These are phyloP conservation scores for Pogona vitticeps DNA, from an alignment of 2,113 vertebrate genomes.

Conservation along the genomic window DNA sequence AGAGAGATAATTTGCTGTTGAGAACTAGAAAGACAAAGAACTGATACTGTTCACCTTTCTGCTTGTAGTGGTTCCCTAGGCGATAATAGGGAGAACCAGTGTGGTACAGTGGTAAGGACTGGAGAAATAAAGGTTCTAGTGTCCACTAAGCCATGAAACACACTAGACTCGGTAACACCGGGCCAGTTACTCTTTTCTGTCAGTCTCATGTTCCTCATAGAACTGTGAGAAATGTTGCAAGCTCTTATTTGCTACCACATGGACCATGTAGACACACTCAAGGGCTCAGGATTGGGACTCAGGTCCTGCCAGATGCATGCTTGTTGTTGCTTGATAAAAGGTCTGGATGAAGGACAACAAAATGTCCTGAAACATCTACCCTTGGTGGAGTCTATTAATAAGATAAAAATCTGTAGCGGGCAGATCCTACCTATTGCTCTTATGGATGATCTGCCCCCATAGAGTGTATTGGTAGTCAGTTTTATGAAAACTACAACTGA, in stretches of 20 bases:
- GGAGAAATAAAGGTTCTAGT: too few relatives aligned
- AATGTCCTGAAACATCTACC: neutral
- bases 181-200: too few relatives aligned
- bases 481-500: neutral
- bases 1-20: neutral
- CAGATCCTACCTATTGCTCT: neutral
- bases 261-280: neutral
- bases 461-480: neutral
- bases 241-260: neutral
- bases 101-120: too few relatives aligned
- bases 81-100: neutral
- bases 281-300: neutral
- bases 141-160: too few relatives aligned
- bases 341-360: neutral
- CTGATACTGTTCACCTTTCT: neutral
- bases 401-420: too few relatives aligned
- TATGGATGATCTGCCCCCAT: conserved; percentile 10
- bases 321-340: neutral
- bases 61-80: neutral
- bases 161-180: too few relatives aligned
- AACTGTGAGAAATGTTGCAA: neutral
- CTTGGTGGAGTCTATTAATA: neutral
- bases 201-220: neutral
- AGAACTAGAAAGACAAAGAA: neutral
- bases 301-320: neutral